Evolutionary conservation across 2,797 vertebrate genomes (phyloP).

Genomic region (Cyclopterus lumpus): DNA sequence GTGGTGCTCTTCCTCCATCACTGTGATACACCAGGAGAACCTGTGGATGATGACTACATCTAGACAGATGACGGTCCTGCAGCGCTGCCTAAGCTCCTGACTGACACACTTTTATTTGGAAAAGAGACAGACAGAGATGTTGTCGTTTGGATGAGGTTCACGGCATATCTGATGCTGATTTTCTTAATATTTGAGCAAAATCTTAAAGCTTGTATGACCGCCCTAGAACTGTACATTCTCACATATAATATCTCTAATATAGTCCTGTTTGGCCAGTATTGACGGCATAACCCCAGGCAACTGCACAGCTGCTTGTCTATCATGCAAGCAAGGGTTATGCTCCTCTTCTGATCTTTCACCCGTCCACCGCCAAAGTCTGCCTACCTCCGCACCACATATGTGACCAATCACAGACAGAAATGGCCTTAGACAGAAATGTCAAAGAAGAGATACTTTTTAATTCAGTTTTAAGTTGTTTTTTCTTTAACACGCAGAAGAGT

Average conservation of each 20-base stretch:
- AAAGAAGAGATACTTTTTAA: constrained; percentile 5
- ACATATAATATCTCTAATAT: not conserved
- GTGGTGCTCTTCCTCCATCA: constrained; percentile 98
- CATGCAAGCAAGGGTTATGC: not conserved
- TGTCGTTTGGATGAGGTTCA: not conserved
- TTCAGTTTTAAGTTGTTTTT: not conserved
- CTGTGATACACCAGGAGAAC: constrained; percentile 96
- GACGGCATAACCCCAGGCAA: not conserved
- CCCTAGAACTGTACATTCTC: not conserved
- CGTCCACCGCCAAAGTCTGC: constrained; percentile 15
- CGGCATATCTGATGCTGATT: not conserved
- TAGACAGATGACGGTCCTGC: constrained; percentile 59
- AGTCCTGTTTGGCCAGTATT: not conserved
- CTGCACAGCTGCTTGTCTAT: not conserved
- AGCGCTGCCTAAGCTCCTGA: not conserved
- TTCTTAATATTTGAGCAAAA: constrained; percentile 1
- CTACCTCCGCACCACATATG: constrained; percentile 20
- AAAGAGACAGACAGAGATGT: not conserved
- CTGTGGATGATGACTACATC: constrained; percentile 97
- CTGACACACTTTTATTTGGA: not conserved
- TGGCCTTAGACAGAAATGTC: constrained; percentile 35
- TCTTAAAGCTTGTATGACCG: not conserved
- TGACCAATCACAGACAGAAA: constrained; percentile 10
- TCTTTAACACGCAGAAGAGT: not conserved
- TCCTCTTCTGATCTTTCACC: not conserved